Evolutionary conservation across 1,140 invertebrate genomes (phyloP), one percentile per base, ranked within the genome.

Genomic region (Lasaia peninsularis): DNA sequence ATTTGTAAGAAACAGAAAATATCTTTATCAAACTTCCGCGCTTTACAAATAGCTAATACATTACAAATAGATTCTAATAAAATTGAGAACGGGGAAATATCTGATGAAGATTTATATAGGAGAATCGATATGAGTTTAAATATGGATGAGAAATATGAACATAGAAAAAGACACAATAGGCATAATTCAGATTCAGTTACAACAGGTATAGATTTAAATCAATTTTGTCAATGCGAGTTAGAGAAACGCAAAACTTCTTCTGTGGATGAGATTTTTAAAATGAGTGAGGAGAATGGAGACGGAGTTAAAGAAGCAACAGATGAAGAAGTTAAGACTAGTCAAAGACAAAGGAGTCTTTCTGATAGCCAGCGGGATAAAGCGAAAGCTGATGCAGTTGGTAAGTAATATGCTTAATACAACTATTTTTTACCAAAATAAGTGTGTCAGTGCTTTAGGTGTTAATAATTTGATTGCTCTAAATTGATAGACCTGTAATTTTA

Each of bases 301-400:
- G 62, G 58, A 0, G 60, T 65, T 18, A 71, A 71, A 52, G 90
- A 90, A 56, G 65, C 92, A 64, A 81, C 86, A 49, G 90, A 90
- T 68, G 91, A 91, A 56, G 90, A 92, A 86, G 86, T 82, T 62
- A 86, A 93, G 48, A 93, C 92, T 65, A 92, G 92, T 58, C 92
- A 93, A 77, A 86, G 93, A 63, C 94, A 94, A 74, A 86, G 94
- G 65, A 94, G 93, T 63, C 86, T 94, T 56, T 94, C 93, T 50
- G 93, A 94, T 74, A 94, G 93, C 83, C 92, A 92, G 54, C 69
- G 89, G 63, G 87, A 90, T 63, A 90, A 90, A 55, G 85, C 86
- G 6, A 90, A 89, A 62, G 75, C 84, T n/a, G 86, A 89, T 9
- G 74, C 58, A 57, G 80, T 78, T 57, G 83, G 83, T 86, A 18